These are phyloP conservation scores for Bos taurus DNA, from an alignment of 2,113 vertebrate genomes.

Conservation along the genomic window ARS-UCD2.0 NC_037340.1:37485501-37486000, in stretches of 20 bases:
- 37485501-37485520: neutral
- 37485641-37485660: neutral
- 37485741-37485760: neutral
- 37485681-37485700: neutral
- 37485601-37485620: neutral
- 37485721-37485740: neutral
- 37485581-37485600: neutral
- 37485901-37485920: neutral
- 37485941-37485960: neutral
- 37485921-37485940: slow-evolving; percentile 8
- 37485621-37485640: neutral
- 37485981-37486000: neutral
- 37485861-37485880: neutral
- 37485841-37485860: neutral
- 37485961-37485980: neutral
- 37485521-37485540: neutral
- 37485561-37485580: neutral
- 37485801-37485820: neutral
- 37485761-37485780: neutral
- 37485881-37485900: neutral
- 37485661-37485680: neutral
- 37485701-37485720: neutral
- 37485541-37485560: neutral
- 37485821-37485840: neutral
- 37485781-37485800: neutral